Base-by-base conservation (phyloP, 2,888 invertebrate genomes). In the Drepana falcataria region DNA sequence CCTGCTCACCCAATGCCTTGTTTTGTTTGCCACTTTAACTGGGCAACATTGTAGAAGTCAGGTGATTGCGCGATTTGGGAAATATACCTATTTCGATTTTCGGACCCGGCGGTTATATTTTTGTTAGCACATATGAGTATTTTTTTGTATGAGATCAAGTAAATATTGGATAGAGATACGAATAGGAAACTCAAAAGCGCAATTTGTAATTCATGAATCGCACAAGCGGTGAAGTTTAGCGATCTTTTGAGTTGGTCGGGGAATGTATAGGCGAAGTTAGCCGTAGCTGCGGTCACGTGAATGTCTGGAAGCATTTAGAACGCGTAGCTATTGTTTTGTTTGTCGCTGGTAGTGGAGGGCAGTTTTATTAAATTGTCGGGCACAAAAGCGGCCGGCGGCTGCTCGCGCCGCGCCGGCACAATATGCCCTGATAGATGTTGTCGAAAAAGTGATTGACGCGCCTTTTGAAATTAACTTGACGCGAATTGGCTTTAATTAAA, bases 401-500 rank as follows among this genome's bases (percentile, higher is more conserved):
- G 4, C 35, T 5, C 4, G 9, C 37, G 61, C 65, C 63, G 59
- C 66, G 57, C 59, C 61, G 63, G 9, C 62, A 55, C 61, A 68
- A 72, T 71, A 70, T 70, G 59, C 63, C 60, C 65, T 70, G 75
- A 77, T 77, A 76, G 76, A 70, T 77, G 76, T 74, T 81, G 73
- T 81, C 76, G 73, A 83, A 78, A 51, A 73, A 64, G 69, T 81
- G 81, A 85, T 83, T 83, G 84, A 83, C 81, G 77, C 55, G 68
- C 69, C 81, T 82, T 85, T 85, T 81, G 81, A 80, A 76, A 78
- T 75, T 73, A 77, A 73, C 78, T 77, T 71, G 69, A 77, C 70
- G 70, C 66, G 69, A 79, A 83, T 81, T 76, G 77, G 72, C 75
- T 82, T 87, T 83, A 83, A 85, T 86, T 84, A 85, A 81, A 87